Conservation (phyloP, 1,140 invertebrate species). For the Neuroterus valhalla region DNA sequence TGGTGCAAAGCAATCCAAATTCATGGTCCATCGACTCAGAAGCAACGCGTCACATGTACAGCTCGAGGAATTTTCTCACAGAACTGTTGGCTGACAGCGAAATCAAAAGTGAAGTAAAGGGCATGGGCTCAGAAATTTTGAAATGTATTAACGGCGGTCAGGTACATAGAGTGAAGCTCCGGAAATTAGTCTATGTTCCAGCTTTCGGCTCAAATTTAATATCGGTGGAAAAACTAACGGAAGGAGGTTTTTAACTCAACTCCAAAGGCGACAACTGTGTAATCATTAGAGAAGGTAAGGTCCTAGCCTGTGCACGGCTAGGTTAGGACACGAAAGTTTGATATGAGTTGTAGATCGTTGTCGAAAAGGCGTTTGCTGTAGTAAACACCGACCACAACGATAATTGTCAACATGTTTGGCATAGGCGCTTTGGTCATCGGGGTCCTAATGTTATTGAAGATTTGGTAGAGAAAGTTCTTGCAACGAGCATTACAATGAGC, state of each 20-base stretch:
- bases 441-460: constrained; percentile 15
- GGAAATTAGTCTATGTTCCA: constrained; percentile 32
- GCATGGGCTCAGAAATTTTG: no score
- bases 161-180: constrained; percentile 31
- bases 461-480: neutral
- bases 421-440: constrained; percentile 34
- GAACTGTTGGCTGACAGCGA: constrained; percentile 31
- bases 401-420: constrained; percentile 26
- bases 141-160: constrained; percentile 15
- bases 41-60: constrained; percentile 39
- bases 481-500: no score
- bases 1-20: neutral
- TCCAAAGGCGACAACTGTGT: constrained; percentile 4
- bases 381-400: neutral
- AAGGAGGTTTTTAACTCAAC: neutral
- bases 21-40: constrained; percentile 34
- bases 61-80: constrained; percentile 19
- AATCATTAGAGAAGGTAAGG: constrained; percentile 19
- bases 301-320: neutral
- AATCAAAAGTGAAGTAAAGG: no score
- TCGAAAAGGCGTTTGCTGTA: neutral
- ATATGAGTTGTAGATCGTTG: neutral
- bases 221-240: neutral
- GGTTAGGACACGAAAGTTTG: neutral
- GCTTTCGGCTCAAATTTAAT: no score